These are phyloP conservation scores for Gopherus evgoodei DNA, from an alignment of 2,113 vertebrate species.

Conservation along the genomic window DNA sequence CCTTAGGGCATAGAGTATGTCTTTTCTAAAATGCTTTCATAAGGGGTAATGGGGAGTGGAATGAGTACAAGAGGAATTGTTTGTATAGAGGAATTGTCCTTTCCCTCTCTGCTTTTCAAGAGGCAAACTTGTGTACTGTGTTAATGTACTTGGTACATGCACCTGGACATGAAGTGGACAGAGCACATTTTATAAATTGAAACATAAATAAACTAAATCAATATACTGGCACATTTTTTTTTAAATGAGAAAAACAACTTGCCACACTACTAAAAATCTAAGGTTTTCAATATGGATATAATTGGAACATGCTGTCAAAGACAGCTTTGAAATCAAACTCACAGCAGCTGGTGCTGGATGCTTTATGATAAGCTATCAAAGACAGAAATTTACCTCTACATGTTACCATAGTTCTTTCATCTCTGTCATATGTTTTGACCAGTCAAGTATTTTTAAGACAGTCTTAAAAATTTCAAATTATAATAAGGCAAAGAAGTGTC, in stretches of 20 bases:
- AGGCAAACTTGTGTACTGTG: not conserved
- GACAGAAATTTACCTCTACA: constrained; percentile 61
- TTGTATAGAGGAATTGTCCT: not conserved
- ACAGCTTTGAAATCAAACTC: constrained; percentile 68
- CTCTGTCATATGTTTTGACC: constrained; percentile 53
- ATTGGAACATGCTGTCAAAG: constrained; percentile 71
- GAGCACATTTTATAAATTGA: constrained; percentile 44
- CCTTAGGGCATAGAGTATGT: not conserved
- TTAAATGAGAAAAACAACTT: constrained; percentile 66
- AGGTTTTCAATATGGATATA: constrained; percentile 69
- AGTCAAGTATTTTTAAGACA: constrained; percentile 28
- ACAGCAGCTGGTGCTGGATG: constrained; percentile 68
- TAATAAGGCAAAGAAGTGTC: not conserved
- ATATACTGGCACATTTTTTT: constrained; percentile 71
- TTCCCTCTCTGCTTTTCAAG: not conserved
- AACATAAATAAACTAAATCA: constrained; percentile 67
- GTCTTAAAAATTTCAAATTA: constrained; percentile 39
- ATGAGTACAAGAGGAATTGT: not conserved
- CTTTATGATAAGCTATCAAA: constrained; percentile 73
- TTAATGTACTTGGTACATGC: not conserved
- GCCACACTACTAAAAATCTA: constrained; percentile 70
- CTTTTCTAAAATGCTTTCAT: not conserved
- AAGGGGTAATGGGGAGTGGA: not conserved
- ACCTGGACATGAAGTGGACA: constrained; percentile 12
- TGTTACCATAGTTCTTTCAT: constrained; percentile 31